A percentile compares a stretch with the other conserved stretches of the same genome.
These are phyloP conservation scores for Aphodius granarius DNA, from an alignment of 2,888 invertebrate genomes.

Conservation along the genomic window DNA sequence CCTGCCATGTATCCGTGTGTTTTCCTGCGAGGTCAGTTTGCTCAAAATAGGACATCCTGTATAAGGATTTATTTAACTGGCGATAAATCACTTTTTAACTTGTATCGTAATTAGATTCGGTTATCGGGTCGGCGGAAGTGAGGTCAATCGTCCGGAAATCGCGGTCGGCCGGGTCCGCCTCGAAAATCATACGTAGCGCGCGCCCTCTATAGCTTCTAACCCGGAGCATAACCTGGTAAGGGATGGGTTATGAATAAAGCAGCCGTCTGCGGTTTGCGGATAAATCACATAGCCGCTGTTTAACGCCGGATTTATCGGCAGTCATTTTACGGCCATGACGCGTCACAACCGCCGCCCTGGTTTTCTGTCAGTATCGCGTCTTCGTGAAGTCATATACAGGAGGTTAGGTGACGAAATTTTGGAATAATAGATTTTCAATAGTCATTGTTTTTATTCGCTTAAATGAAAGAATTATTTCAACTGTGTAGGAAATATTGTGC, in stretches of 20 bases:
- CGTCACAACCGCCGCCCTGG: background rate
- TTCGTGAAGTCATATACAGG: background rate
- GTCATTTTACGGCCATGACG: background rate
- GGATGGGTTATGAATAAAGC: background rate
- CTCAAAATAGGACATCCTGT: background rate
- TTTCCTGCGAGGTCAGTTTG: no score
- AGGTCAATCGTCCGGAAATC: slow-evolving; percentile 11
- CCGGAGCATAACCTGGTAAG: background rate
- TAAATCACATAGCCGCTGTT: background rate
- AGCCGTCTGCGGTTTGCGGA: background rate
- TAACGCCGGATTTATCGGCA: background rate
- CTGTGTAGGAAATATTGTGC: background rate
- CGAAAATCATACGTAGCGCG: background rate
- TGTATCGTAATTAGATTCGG: slow-evolving; percentile 14
- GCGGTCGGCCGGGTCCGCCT: background rate
- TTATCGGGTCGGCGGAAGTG: slow-evolving; percentile 4
- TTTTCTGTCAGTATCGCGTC: background rate
- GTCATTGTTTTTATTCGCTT: background rate
- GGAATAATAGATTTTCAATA: no score
- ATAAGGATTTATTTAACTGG: background rate
- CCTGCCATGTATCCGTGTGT: no score
- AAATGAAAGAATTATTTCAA: background rate
- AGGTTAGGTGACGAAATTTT: no score
- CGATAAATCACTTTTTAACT: slow-evolving; percentile 11
- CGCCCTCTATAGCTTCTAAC: background rate